phyloP scores from a whole-genome alignment of 2,888 invertebrate species.

The Frankliniella intonsa region DNA sequence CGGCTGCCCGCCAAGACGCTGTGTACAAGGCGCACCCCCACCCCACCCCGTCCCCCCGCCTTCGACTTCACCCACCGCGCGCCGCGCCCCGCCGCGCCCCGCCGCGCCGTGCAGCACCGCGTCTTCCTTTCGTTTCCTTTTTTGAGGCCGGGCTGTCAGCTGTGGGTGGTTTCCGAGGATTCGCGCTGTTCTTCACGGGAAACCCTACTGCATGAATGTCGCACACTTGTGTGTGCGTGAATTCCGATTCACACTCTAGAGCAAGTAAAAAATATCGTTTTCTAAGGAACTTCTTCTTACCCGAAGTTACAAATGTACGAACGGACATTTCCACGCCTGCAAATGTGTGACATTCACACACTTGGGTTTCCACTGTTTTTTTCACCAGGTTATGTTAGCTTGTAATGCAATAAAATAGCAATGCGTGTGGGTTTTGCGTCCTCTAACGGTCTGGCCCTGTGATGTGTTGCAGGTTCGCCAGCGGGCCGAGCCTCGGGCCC shows the following conservation, averaged over 20 bases:
- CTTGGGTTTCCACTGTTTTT: too few relatives aligned
- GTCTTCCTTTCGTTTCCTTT: neutral
- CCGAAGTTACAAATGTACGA: too few relatives aligned
- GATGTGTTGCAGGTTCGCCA: neutral
- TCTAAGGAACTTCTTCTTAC: too few relatives aligned
- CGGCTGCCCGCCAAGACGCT: neutral
- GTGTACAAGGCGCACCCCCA: neutral
- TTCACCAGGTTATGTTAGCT: too few relatives aligned
- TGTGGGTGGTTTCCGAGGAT: too few relatives aligned
- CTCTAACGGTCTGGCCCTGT: neutral
- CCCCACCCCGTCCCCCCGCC: neutral
- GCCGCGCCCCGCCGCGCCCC: conserved; percentile 17
- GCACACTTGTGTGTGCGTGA: conserved; percentile 36
- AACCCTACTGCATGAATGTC: conserved; percentile 25
- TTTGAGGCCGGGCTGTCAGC: neutral
- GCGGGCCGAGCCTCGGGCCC: neutral
- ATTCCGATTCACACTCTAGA: conserved; percentile 32
- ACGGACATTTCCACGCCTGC: too few relatives aligned
- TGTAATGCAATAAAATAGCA: too few relatives aligned
- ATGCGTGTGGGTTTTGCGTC: neutral
- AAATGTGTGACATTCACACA: too few relatives aligned
- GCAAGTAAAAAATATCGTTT: too few relatives aligned
- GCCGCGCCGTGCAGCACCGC: neutral
- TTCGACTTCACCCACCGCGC: neutral
- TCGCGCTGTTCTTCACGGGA: neutral